Conservation (phyloP, 2,888 invertebrate genomes). For the Andrena praecox region DNA sequence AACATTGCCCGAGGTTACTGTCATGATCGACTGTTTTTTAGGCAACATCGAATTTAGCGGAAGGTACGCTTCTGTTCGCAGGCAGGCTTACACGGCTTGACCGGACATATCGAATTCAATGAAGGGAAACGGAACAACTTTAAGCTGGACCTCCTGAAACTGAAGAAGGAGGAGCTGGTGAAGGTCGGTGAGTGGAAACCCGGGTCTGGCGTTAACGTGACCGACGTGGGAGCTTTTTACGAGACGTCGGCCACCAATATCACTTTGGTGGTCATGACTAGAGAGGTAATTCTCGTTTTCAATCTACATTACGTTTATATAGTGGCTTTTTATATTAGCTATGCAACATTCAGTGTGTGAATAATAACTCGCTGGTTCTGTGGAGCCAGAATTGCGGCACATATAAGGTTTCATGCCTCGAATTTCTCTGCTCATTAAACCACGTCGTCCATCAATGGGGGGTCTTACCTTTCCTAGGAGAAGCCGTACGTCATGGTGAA, state of each 20-base stretch:
- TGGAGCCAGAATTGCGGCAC: too few species aligned
- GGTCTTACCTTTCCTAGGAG: constrained; percentile 87
- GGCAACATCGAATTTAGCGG: constrained; percentile 54
- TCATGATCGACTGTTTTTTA: too few species aligned
- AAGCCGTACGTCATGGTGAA: constrained; percentile 96
- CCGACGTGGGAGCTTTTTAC: constrained; percentile 94
- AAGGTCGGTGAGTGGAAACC: constrained; percentile 95
- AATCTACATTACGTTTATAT: background rate
- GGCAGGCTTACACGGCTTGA: constrained; percentile 94
- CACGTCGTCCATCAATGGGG: constrained; percentile 43
- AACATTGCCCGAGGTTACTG: too few species aligned
- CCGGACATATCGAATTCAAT: constrained; percentile 94
- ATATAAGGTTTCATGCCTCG: too few species aligned
- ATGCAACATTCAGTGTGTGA: too few species aligned
- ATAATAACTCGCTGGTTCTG: too few species aligned
- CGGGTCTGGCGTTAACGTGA: constrained; percentile 91
- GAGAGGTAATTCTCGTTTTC: constrained; percentile 88
- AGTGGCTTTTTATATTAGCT: background rate
- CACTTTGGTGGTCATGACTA: constrained; percentile 95
- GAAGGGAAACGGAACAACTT: constrained; percentile 94
- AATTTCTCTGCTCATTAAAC: background rate
- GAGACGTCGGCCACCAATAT: constrained; percentile 93
- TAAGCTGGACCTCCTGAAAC: constrained; percentile 93
- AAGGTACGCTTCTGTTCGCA: constrained; percentile 82
- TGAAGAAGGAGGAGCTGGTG: constrained; percentile 91